A percentile compares a stretch with the other conserved stretches of the same genome.
phyloP scores from a whole-genome alignment of 2,113 vertebrate genomes.

The Pristiophorus japonicus region DNA sequence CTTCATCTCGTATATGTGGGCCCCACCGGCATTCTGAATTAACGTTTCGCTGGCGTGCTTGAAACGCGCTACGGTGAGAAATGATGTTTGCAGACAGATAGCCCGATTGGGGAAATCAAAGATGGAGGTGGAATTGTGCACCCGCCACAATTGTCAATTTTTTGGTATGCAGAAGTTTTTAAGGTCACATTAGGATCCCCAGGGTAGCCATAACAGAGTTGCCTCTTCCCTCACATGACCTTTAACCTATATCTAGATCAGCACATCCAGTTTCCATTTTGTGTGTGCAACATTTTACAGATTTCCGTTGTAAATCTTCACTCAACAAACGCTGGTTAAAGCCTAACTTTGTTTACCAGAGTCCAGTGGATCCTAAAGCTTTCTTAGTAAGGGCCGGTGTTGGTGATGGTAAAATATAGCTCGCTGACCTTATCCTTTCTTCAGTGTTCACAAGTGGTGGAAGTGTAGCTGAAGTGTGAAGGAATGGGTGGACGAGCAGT shows the following conservation, averaged over 20 bases:
- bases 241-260: conserved; percentile 19
- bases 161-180: not conserved
- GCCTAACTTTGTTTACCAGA: not conserved
- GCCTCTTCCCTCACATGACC: not conserved
- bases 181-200: not conserved
- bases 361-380: not conserved
- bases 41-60: not conserved
- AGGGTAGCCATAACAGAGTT: not conserved
- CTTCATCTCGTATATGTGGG: not conserved
- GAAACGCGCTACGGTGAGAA: not conserved
- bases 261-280: conserved; percentile 26
- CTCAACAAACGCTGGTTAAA: not conserved
- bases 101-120: not conserved
- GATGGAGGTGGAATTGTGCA: not conserved
- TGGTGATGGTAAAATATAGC: not conserved
- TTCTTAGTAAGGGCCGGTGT: not conserved
- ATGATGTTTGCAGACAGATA: not conserved
- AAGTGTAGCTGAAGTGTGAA: not conserved
- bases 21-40: not conserved
- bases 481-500: not conserved
- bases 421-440: not conserved
- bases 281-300: not conserved
- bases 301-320: not conserved
- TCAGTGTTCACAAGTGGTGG: not conserved
- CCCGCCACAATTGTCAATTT: not conserved